Conservation (phyloP, 2,888 invertebrate species). For the Cryptophagus acutangulus region DNA sequence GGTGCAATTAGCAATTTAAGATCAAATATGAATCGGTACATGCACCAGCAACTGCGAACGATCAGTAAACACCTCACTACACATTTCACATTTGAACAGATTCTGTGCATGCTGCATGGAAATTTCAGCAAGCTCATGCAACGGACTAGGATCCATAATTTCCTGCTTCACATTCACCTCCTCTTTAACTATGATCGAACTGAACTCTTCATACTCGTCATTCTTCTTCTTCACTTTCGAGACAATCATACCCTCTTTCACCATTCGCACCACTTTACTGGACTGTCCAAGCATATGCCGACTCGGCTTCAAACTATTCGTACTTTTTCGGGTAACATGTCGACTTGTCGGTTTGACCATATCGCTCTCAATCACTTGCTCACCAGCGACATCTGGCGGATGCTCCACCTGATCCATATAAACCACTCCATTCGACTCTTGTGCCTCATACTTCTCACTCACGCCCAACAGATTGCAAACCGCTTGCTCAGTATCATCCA, state of each 20-base stretch:
- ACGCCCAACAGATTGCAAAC: slow-evolving; percentile 34
- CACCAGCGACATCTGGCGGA: slow-evolving; percentile 38
- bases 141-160: slow-evolving; percentile 47
- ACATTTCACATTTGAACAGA: slow-evolving; percentile 77
- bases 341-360: slow-evolving; percentile 29
- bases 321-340: slow-evolving; percentile 20
- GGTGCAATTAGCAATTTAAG: too few relatives aligned
- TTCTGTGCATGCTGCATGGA: slow-evolving; percentile 47
- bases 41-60: slow-evolving; percentile 70
- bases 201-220: slow-evolving; percentile 32
- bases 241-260: slow-evolving; percentile 47
- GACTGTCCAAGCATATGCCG: slow-evolving; percentile 45
- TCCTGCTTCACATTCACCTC: slow-evolving; percentile 38
- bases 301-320: slow-evolving; percentile 39
- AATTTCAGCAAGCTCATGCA: slow-evolving; percentile 52
- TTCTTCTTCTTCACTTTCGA: slow-evolving; percentile 40
- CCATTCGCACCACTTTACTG: slow-evolving; percentile 40
- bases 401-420: slow-evolving; percentile 33
- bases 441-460: not conserved
- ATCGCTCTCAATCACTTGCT: slow-evolving; percentile 38
- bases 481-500: slow-evolving; percentile 37
- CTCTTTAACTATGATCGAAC: slow-evolving; percentile 17
- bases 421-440: slow-evolving; percentile 33
- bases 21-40: slow-evolving; percentile 79
- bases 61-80: slow-evolving; percentile 68